These are phyloP conservation scores for Phalacrocorax brasilianus DNA, from an alignment of 2,113 vertebrate species.

Conservation along the genomic window DNA sequence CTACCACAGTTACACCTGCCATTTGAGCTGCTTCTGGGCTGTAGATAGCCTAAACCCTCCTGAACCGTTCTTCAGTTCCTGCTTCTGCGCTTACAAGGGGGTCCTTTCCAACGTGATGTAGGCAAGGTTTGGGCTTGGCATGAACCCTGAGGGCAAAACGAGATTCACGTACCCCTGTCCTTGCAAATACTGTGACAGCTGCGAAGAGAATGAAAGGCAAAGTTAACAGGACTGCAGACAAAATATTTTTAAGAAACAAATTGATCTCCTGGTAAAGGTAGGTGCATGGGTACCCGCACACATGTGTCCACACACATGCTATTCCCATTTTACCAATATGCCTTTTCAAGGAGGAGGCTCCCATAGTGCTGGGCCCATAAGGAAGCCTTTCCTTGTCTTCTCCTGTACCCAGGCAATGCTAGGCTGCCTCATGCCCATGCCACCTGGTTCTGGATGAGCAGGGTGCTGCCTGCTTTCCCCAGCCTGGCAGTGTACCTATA, in stretches of 20 bases:
- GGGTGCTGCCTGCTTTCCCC: background rate
- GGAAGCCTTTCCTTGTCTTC: background rate
- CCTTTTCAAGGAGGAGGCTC: background rate
- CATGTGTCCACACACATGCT: accelerated
- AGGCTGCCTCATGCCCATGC: accelerated
- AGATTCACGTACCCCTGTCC: background rate
- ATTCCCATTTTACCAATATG: accelerated
- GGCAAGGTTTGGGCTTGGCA: background rate
- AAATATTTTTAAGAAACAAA: background rate
- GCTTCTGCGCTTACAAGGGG: background rate
- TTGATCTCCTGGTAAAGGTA: background rate
- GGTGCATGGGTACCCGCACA: accelerated
- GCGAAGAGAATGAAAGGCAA: background rate
- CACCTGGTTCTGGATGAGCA: accelerated
- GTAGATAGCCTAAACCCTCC: background rate
- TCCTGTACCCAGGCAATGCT: background rate
- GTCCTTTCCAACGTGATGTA: accelerated
- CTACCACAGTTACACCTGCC: background rate
- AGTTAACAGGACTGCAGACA: background rate
- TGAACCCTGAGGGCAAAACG: accelerated
- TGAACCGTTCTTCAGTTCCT: background rate
- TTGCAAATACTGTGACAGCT: background rate
- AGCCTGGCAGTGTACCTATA: accelerated
- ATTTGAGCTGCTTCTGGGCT: background rate
- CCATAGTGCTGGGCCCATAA: background rate